Evolutionary conservation across 2,888 invertebrate species (phyloP).

Genomic region (Coenonympha arcania): DNA sequence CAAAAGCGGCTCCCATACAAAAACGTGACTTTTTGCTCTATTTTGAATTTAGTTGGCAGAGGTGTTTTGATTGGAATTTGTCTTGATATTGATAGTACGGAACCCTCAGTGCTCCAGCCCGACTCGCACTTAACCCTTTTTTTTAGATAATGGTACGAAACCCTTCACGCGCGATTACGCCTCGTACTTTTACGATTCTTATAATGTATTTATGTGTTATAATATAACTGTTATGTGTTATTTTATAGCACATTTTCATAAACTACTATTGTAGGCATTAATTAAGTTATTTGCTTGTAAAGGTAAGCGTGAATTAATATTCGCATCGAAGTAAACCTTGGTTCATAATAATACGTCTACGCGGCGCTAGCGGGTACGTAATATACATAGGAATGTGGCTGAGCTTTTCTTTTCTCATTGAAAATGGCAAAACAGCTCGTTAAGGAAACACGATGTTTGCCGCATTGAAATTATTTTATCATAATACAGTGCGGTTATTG

Average conservation of each 20-base stretch:
- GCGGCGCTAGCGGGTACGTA: conserved; percentile 5
- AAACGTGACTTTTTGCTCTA: too few relatives aligned
- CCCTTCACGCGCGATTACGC: too few relatives aligned
- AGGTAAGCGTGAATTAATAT: conserved; percentile 10
- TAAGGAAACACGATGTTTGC: conserved; percentile 66
- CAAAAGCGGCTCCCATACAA: too few relatives aligned
- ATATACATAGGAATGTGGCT: conserved; percentile 40
- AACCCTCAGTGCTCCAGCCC: too few relatives aligned
- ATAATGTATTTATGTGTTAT: too few relatives aligned
- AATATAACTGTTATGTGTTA: neutral
- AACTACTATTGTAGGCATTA: neutral
- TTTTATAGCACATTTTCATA: neutral
- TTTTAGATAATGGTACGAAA: too few relatives aligned
- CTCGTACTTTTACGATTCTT: too few relatives aligned
- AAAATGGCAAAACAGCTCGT: conserved; percentile 56
- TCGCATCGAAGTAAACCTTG: conserved; percentile 11
- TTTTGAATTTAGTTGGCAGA: too few relatives aligned
- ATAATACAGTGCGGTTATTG: conserved; percentile 69
- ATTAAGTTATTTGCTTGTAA: conserved; percentile 10
- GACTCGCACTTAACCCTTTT: too few relatives aligned
- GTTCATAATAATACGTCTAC: conserved; percentile 13
- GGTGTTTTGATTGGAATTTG: too few relatives aligned
- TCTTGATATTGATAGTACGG: too few relatives aligned
- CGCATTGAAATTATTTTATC: conserved; percentile 70
- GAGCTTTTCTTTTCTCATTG: conserved; percentile 39